A percentile compares a stretch with the other conserved stretches of the same genome.
These are phyloP conservation scores for Hycleus phaleratus DNA, from an alignment of 1,140 invertebrate species.

Conservation along the genomic window DNA sequence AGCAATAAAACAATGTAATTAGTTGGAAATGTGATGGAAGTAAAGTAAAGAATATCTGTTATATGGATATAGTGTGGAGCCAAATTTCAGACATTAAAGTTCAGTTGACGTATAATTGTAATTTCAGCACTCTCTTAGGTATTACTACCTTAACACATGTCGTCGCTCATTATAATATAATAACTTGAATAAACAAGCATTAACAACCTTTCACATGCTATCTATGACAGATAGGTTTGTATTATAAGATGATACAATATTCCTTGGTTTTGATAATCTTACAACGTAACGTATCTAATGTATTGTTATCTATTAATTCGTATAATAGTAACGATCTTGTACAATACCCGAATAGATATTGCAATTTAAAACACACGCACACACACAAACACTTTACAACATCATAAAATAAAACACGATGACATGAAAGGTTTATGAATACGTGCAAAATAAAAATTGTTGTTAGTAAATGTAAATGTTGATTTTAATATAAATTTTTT, in stretches of 20 bases:
- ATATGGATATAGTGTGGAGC: no score
- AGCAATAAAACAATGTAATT: no score
- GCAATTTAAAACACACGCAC: not conserved
- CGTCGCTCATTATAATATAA: conserved; percentile 8
- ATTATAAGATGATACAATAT: conserved; percentile 1
- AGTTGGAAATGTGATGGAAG: no score
- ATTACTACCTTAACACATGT: conserved; percentile 10
- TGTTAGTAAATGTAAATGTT: no score
- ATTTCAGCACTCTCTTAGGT: conserved; percentile 10
- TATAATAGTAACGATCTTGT: conserved; percentile 14
- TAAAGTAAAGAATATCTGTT: no score
- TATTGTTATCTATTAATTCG: conserved; percentile 9
- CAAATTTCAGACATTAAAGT: no score
- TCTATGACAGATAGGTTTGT: conserved; percentile 13
- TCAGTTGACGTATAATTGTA: not conserved
- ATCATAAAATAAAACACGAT: conserved; percentile 8
- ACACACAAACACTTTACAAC: not conserved
- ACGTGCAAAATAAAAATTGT: no score
- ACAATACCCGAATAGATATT: conserved; percentile 14
- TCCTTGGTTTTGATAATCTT: conserved; percentile 11
- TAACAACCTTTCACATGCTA: conserved; percentile 11
- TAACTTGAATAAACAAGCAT: conserved; percentile 11
- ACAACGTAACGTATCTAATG: conserved; percentile 6
- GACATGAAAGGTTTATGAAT: no score
- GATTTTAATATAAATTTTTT: no score